Evolutionary conservation across 2,113 vertebrate genomes (phyloP).

Genomic region (Syrmaticus mikado): DNA sequence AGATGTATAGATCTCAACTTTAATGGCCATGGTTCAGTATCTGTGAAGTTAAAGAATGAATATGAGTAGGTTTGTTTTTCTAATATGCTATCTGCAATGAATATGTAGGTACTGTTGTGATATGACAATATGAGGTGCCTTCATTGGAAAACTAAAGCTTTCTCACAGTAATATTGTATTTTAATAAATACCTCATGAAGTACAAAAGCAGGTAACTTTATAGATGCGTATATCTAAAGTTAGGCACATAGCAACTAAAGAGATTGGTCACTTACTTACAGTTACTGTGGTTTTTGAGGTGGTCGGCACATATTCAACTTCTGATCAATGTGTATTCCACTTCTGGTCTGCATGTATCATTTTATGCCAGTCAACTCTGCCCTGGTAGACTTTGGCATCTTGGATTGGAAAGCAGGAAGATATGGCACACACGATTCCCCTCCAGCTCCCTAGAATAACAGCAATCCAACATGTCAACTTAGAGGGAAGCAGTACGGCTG

Average conservation of each 20-base stretch:
- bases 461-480: background rate
- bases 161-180: background rate
- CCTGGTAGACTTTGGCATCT: background rate
- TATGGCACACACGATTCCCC: rapidly evolving
- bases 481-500: background rate
- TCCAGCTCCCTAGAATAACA: background rate
- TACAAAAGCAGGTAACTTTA: background rate
- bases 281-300: background rate
- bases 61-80: background rate
- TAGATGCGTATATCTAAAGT: background rate
- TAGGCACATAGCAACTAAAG: background rate
- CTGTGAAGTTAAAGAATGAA: background rate
- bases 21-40: background rate
- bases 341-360: background rate
- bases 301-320: background rate
- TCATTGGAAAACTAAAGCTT: slow-evolving; percentile 36
- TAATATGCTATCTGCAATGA: background rate
- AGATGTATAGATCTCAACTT: slow-evolving; percentile 4
- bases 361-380: background rate
- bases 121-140: background rate
- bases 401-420: background rate
- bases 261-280: background rate
- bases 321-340: background rate
- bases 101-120: background rate
- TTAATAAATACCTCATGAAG: background rate